These are phyloP conservation scores for Icerya purchasi DNA, from an alignment of 2,888 invertebrate genomes.

Conservation along the genomic window DNA sequence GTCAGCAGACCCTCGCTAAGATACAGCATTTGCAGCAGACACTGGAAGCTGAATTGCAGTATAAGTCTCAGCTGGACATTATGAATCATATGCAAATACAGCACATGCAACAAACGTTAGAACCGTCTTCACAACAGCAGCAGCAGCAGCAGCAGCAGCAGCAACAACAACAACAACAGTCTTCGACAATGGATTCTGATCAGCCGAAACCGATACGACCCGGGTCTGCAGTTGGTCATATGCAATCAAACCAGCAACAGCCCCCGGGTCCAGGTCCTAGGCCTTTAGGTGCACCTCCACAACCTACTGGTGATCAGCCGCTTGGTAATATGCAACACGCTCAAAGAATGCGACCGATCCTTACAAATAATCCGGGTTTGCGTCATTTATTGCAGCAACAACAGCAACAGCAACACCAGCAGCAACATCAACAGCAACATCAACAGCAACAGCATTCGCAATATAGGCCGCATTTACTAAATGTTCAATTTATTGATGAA, in stretches of 20 bases:
- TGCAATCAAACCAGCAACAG: conserved; percentile 18
- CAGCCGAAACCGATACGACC: too few relatives aligned
- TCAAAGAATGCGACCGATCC: conserved; percentile 47
- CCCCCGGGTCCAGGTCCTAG: conserved; percentile 18
- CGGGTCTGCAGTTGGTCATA: too few relatives aligned
- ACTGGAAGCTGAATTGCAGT: conserved; percentile 53
- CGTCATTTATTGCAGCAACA: conserved; percentile 57
- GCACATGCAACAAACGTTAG: conserved; percentile 12
- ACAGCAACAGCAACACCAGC: conserved; percentile 34
- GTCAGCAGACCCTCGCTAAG: conserved; percentile 57
- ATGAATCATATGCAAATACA: conserved; percentile 14
- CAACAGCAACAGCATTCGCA: conserved; percentile 16
- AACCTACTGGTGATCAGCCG: conserved; percentile 25
- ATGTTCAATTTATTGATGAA: too few relatives aligned
- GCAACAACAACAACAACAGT: conserved; percentile 28
- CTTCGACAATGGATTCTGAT: too few relatives aligned
- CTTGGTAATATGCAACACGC: conserved; percentile 21
- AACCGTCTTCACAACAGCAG: conserved; percentile 15
- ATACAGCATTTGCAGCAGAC: conserved; percentile 56
- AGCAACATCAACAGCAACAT: conserved; percentile 22
- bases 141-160: conserved; percentile 29
- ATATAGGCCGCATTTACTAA: too few relatives aligned
- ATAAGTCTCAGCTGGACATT: conserved; percentile 47
- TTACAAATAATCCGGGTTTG: conserved; percentile 48
- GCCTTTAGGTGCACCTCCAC: conserved; percentile 18